Base-by-base conservation (phyloP, 1,140 invertebrate species). In the Globodera rostochiensis region DNA sequence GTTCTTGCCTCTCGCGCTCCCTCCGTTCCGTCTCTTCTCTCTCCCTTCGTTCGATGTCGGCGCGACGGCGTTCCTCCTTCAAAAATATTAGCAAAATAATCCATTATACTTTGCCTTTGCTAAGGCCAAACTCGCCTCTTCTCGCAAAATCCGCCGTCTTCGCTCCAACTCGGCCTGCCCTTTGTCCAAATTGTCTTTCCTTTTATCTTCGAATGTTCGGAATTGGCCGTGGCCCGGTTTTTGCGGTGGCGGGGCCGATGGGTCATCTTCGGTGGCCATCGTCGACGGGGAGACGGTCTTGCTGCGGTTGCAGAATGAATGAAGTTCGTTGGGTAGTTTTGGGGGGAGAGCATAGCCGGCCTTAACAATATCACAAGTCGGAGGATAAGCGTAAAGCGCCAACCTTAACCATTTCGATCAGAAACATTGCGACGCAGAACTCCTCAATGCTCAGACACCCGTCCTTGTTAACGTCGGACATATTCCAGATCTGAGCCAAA, bases 101-200 rank as follows among this genome's bases (percentile, higher is more conserved):
- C 36, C 36, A 2, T 36, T 36, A 36, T 3, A 36, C 36, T 36
- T 36, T 36, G 36, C 36, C 36, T 78, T 25, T 36, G 36, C 25
- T 78, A 77, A 80, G 4, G 46, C 11, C 21, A 9, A 67, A n/a
- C 71, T n/a, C 46, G 82, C 87, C 88, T 96, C 94, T 82, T 92
- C 91, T 79, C 94, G 91, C 3, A 98, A 90, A 57, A 95, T 93
- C 88, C 95, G 95, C 57, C 97, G 91, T 78, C 97, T 91, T 81
- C 95, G 92, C 88, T 99, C 97, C 70, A 99, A 91, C 91, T 98
- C 97, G 0, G 96, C 96, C 90, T 99, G 96, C 2, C 97, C 97
- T 89, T 97, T 95, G 80, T 97, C 96, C 91, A 95, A 97, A 91
- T 98, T 99, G 91, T 98, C 96, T 90, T 96, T 94, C 36, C 97